Base-by-base conservation (phyloP, 1,140 invertebrate species). In the Leptopilina boulardi region DNA sequence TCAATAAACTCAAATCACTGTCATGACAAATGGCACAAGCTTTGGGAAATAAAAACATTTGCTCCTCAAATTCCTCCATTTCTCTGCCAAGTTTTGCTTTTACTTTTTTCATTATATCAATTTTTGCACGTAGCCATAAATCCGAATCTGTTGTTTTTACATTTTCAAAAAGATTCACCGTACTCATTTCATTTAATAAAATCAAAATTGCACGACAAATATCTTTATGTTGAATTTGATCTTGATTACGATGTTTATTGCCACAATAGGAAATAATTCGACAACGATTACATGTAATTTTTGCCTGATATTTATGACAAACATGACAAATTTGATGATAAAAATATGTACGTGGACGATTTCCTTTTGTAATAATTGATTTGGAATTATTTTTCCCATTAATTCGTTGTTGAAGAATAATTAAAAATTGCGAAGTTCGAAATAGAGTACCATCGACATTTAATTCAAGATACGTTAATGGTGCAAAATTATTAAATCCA, bases 261-360 rank as follows among this genome's bases (percentile, higher is more conserved):
- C 13, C 11, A 6, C 59, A 66, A 30, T 66, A 66, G 11, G 13
- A 30, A 5, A 66, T 30, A 15, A 66, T 66, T 23, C 59, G 59
- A 30, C 59, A 66, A 26, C 59, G 59, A 23, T 66, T 66, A 13
- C 59, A 66, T 8, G 23, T 66, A 15, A 66, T 11, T 66, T 66
- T 66, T 15, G 26, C 23, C 26, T 66, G 15, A 6, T 11, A 0
- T n/a, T 26, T 30, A 13, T 15, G 59, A 30, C 59, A 66, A 66
- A 66, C 13, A 11, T 66, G 59, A n/a, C 59, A 66, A 34, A 66
- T 4, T 15, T 11, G 9, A 5, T 23, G 23, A 66, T 66, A 66
- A 8, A n/a, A 66, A 15, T 3, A 66, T 3, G 59, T 34, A 2
- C 59, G 23, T 15, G 59, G 59, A 6, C 23, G 59, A 30, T 34